Evolutionary conservation across 2,888 invertebrate species (phyloP).

Genomic region (Liopterus haemorrhoidalis): DNA sequence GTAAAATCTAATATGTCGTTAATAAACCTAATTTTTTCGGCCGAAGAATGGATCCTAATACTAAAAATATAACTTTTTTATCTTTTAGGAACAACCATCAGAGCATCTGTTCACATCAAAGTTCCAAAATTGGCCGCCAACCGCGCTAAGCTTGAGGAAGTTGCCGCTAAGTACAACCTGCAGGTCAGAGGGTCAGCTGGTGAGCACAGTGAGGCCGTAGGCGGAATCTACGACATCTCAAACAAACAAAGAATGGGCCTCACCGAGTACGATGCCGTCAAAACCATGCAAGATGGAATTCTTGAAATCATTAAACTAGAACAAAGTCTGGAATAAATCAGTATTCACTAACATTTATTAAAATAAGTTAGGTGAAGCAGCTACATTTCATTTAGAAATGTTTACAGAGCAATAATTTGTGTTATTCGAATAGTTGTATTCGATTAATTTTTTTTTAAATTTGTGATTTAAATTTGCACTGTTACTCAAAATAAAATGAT

Average conservation of each 20-base stretch:
- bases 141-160: constrained; percentile 49
- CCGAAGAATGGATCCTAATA: no score
- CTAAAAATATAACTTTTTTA: no score
- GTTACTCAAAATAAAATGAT: no score
- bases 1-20: no score
- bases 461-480: no score
- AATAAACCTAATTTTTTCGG: no score
- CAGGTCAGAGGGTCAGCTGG: constrained; percentile 55
- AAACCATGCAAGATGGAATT: constrained; percentile 61
- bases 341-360: no score
- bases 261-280: constrained; percentile 57
- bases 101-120: constrained; percentile 65
- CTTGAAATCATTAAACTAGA: constrained; percentile 55
- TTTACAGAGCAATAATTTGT: no score
- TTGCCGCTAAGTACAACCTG: constrained; percentile 55
- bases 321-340: constrained; percentile 37
- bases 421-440: no score
- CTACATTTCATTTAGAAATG: no score
- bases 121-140: constrained; percentile 55
- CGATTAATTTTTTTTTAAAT: no score
- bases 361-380: no score
- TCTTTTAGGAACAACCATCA: constrained; percentile 63
- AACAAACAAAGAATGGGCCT: constrained; percentile 61
- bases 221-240: constrained; percentile 59
- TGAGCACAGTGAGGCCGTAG: constrained; percentile 57